A percentile compares a stretch with the other conserved stretches of the same genome.
Evolutionary conservation across 2,113 vertebrate species (phyloP).

Genomic region (Eretmodus cyanostictus): DNA sequence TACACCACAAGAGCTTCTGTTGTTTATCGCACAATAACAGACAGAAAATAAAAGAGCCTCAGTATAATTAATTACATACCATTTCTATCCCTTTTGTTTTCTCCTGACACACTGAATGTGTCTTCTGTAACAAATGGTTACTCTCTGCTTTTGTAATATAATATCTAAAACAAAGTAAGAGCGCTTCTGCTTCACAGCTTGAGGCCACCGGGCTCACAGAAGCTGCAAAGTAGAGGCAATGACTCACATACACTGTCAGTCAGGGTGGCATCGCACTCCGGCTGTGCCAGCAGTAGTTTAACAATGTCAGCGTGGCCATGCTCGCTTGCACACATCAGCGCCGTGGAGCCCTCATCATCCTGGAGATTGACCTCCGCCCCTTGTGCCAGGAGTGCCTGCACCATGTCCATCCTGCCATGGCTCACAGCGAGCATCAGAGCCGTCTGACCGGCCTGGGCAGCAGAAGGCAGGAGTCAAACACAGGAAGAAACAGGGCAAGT

Average conservation of each 20-base stretch:
- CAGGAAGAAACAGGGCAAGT: not conserved
- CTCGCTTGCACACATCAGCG: slow-evolving; percentile 95
- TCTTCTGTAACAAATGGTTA: not conserved
- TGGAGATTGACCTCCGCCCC: slow-evolving; percentile 90
- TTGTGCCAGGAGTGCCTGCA: slow-evolving; percentile 82
- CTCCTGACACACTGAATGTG: not conserved
- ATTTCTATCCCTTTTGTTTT: not conserved
- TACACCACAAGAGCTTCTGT: not conserved
- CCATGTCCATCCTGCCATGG: slow-evolving; percentile 91
- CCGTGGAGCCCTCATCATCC: slow-evolving; percentile 93
- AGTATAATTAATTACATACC: not conserved
- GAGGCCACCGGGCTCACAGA: not conserved
- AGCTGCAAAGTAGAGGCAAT: not conserved
- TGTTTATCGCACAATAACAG: not conserved
- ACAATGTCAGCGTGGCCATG: slow-evolving; percentile 92
- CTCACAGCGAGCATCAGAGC: slow-evolving; percentile 96
- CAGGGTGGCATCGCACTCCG: slow-evolving; percentile 83
- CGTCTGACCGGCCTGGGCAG: slow-evolving; percentile 86
- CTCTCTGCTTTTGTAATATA: not conserved
- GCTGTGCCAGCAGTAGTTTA: slow-evolving; percentile 84
- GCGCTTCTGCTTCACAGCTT: not conserved
- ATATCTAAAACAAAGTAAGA: not conserved
- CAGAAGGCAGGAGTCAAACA: not conserved
- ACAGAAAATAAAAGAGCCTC: not conserved
- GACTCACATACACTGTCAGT: slow-evolving; percentile 84